A percentile compares a stretch with the other conserved stretches of the same genome.
phyloP scores from a whole-genome alignment of 64 coral and sea anemone genomes.

The Montipora cactus region DNA sequence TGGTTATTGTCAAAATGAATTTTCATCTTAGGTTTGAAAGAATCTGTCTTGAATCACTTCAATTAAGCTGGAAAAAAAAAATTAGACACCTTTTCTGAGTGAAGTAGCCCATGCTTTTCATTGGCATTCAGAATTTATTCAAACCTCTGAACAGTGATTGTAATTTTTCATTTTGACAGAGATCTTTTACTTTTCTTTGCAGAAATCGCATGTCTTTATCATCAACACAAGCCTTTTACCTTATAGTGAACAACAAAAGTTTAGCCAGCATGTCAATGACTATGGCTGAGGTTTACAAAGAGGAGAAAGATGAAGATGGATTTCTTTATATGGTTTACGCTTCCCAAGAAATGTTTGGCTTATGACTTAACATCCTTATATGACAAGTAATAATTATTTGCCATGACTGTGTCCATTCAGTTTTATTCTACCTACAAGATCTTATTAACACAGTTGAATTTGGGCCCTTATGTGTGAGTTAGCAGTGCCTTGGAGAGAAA shows the following conservation, averaged over 20 bases:
- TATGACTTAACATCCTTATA: constrained; percentile 1
- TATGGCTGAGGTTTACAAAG: constrained; percentile 95
- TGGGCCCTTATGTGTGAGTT: background rate
- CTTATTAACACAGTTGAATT: no score
- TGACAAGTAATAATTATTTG: background rate
- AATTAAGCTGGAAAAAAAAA: no score
- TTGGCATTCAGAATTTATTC: no score
- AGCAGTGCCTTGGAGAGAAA: background rate
- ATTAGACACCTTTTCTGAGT: no score
- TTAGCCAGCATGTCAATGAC: constrained; percentile 99
- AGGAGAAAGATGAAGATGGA: constrained; percentile 99
- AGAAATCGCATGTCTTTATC: constrained; percentile 98
- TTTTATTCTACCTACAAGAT: background rate
- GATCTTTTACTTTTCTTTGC: background rate
- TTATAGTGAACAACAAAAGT: constrained; percentile 99
- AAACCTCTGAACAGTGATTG: no score
- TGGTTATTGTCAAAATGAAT: no score
- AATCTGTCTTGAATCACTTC: no score
- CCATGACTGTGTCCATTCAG: background rate
- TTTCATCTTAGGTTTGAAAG: no score
- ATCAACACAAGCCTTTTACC: constrained; percentile 98
- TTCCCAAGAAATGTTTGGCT: constrained; percentile 99
- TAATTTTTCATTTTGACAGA: background rate
- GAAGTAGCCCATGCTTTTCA: no score
- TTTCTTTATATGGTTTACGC: constrained; percentile 99